Percentiles rank a stretch among this genome's conserved stretches.
phyloP scores from a whole-genome alignment of 2,888 invertebrate species.

The Acanthosoma haemorrhoidale region DNA sequence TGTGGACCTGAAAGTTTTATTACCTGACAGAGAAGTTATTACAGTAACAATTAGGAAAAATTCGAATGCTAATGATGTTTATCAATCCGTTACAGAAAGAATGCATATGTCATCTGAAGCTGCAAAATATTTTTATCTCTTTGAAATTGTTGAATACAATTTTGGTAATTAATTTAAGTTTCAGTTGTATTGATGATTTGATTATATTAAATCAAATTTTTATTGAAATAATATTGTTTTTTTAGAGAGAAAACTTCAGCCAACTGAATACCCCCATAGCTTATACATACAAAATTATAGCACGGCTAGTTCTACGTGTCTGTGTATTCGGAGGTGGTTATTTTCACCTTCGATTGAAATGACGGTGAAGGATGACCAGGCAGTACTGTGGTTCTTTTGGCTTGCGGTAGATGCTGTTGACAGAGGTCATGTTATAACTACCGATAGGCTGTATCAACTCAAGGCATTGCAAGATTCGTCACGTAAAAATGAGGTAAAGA shows the following conservation, averaged over 20 bases:
- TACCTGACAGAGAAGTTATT: conserved; percentile 86
- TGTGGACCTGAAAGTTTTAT: conserved; percentile 63
- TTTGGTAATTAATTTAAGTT: conserved; percentile 84
- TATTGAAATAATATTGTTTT: no score
- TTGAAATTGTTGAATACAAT: conserved; percentile 95
- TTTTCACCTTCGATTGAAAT: conserved; percentile 68
- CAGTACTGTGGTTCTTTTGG: conserved; percentile 81
- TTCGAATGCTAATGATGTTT: conserved; percentile 85
- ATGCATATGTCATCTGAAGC: conserved; percentile 74
- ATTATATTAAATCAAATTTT: no score
- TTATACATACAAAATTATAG: conserved; percentile 98
- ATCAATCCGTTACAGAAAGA: conserved; percentile 77
- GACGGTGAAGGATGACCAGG: conserved; percentile 63
- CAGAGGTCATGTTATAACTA: conserved; percentile 83
- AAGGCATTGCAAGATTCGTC: conserved; percentile 90
- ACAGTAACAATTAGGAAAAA: conserved; percentile 84
- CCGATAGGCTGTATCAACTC: conserved; percentile 88
- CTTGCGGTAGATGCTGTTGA: conserved; percentile 95
- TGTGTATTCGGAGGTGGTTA: conserved; percentile 82
- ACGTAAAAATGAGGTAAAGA: conserved; percentile 71
- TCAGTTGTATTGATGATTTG: no score
- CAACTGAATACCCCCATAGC: conserved; percentile 93
- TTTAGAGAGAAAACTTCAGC: conserved; percentile 84
- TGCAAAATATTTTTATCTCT: conserved; percentile 88
- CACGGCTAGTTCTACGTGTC: conserved; percentile 91